Base-by-base conservation (phyloP, 2,797 vertebrate genomes). In the Rhadinocentrus ornatus region DNA sequence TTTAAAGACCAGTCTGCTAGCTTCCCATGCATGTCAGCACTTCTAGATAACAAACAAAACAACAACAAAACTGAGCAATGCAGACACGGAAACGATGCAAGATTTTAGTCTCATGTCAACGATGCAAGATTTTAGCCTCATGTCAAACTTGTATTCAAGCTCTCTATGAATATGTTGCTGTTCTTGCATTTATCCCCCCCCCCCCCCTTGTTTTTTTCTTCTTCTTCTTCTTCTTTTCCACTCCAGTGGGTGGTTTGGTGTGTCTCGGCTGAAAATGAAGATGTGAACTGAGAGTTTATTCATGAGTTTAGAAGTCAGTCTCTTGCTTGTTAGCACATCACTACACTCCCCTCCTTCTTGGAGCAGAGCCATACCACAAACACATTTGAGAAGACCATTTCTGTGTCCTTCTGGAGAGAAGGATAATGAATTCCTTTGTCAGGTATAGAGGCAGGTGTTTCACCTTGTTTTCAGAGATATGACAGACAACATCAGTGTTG, bases 401-500 rank as follows among this genome's bases (percentile, higher is more conserved):
- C 77, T 85, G 75, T 62, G 70, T 87, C 83, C 82, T 89, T 46
- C 80, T 72, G 69, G 77, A 70, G 82, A 74, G 70, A 83, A 82
- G 89, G 82, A 92, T 91, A 88, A 91, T 90, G 85, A 91, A 92
- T 89, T 89, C 88, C 89, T 90, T 91, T 91, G 91, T 93, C 89
- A 88, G 80, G 85, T 85, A 80, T 78, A 76, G 20, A 88, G 78
- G 27, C 85, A 75, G 81, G 80, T 89, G 88, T 88, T 91, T 92
- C 88, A 75, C 81, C 81, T 86, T 83, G 72, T 90, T 90, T 91
- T 88, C 78, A 73, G 77, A 82, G 75, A 81, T 78, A 79, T 69
- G 88, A 80, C 81, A 84, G 84, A 68, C 83, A 89, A 80, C 71
- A 74, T 34, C 76, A 67, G 82, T 78, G 77, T 54, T 77, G 69